Base-by-base conservation (phyloP, 2,888 invertebrate species). In the Chrysolina haemoptera region DNA sequence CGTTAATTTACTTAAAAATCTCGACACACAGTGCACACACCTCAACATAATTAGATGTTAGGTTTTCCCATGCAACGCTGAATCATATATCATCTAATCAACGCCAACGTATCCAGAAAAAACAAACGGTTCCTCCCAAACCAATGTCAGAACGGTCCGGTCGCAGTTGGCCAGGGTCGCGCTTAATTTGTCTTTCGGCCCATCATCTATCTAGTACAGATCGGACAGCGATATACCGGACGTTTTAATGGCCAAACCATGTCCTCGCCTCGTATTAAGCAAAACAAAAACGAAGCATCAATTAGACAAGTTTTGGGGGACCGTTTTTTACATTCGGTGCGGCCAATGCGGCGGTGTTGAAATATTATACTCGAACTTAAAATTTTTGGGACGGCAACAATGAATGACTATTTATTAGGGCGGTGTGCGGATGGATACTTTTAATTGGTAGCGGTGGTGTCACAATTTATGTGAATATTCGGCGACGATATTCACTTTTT, bases 201-300 rank as follows among this genome's bases (percentile, higher is more conserved):
- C 89, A 90, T 90, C 90, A 90, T 90, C 90, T 90, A 90, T 90
- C 90, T 89, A 88, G 85, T 87, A 89, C 89, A 90, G 90, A 90
- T 90, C 90, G 90, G 89, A 88, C 89, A 86, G 89, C 90, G 90
- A 90, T 90, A 90, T 88, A 88, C 88, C 88, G 90, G 91, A 91
- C 91, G 90, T 90, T 91, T 91, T 91, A 92, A 92, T 91, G 91
- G 91, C 90, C 90, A 90, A 91, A 91, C 91, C 91, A 90, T 92
- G 91, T 91, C 90, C 90, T 89, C 89, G 86, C 83, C 84, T 84
- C 84, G 87, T 87, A 91, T 91, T 91, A 91, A 91, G 91, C 90
- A 91, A 91, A 91, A 91, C 90, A 88, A 90, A 91, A 91, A 91
- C 91, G 90, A 91, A 91, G 91, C 91, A 91, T 91, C 91, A 91